Base-by-base conservation (phyloP, 2,113 vertebrate genomes). In the Ornithorhynchus anatinus region DNA sequence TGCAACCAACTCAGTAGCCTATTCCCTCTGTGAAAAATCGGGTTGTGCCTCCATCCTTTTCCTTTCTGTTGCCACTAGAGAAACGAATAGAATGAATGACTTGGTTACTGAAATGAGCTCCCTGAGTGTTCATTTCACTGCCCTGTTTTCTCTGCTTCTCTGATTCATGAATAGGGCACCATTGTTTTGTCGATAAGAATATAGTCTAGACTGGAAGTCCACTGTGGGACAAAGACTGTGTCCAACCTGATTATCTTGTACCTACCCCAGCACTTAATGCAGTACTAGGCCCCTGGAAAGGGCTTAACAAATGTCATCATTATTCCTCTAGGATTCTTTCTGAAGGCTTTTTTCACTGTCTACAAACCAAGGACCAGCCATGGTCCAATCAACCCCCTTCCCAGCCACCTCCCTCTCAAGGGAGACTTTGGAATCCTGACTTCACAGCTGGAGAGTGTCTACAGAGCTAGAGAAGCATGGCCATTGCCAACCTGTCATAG, bases 371-470 rank as follows among this genome's bases (percentile, higher is more conserved):
- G n/a, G n/a, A n/a, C n/a, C n/a, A n/a, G n/a, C n/a, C n/a, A n/a
- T n/a, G n/a, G n/a, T n/a, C n/a, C n/a, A n/a, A n/a, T n/a, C n/a
- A n/a, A n/a, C n/a, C n/a, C n/a, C n/a, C n/a, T n/a, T 43, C 45
- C 25, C 6, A 54, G 10, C 22, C 14, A 43, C 58, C 29, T 19
- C 23, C 10, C 27, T 39, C 48, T 61, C 57, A 47, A 9, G 40
- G n/a, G 35, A 63, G 13, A 12, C 60, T 32, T 64, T 14, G 68
- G 48, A 16, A 8, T 62, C 22, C 52, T 57, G 22, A 52, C 40
- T 74, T 54, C 77, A 67, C 51, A 78, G 13, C 42, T 69, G 12
- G 9, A 43, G 78, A 67, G 38, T 20, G 63, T 47, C 43, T 32
- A 68, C 37, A 20, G 22, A 52, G 59, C 71, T 54, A 74, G 32